Conservation (phyloP, 1,140 invertebrate genomes). For the Ooceraea biroi region DNA sequence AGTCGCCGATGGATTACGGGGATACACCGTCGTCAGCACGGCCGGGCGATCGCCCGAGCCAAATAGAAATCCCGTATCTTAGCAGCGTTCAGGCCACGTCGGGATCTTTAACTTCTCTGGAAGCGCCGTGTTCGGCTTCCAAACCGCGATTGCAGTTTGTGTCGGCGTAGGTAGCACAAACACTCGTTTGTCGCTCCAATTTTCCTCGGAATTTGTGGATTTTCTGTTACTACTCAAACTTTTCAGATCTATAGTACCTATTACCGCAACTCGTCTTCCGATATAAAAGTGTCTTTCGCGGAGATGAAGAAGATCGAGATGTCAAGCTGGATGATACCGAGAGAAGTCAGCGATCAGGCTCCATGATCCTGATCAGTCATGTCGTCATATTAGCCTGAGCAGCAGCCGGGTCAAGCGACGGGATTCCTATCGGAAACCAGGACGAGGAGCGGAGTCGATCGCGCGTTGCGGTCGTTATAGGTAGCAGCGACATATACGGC, state of each 20-base stretch:
- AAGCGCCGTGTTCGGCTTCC: background rate
- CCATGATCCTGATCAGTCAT: background rate
- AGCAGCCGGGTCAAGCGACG: background rate
- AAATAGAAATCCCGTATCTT: constrained; percentile 30
- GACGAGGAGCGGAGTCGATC: background rate
- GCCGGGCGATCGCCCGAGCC: background rate
- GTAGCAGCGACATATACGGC: constrained; percentile 10
- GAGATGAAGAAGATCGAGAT: no score
- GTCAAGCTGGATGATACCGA: no score
- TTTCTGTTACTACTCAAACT: no score
- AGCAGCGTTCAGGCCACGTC: background rate
- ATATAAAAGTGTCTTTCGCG: no score
- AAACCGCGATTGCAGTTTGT: background rate
- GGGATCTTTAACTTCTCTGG: constrained; percentile 8
- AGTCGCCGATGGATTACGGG: constrained; percentile 63
- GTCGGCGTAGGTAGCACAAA: no score
- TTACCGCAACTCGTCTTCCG: no score
- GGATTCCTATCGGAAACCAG: constrained; percentile 35
- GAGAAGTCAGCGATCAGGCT: no score
- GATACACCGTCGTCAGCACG: constrained; percentile 50
- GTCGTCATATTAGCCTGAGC: background rate
- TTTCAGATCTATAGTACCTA: no score
- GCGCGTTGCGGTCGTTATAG: background rate
- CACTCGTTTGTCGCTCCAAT: no score
- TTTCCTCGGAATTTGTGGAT: no score